phyloP scores from a whole-genome alignment of 2,888 invertebrate genomes.

The Ceraclea dissimilis region DNA sequence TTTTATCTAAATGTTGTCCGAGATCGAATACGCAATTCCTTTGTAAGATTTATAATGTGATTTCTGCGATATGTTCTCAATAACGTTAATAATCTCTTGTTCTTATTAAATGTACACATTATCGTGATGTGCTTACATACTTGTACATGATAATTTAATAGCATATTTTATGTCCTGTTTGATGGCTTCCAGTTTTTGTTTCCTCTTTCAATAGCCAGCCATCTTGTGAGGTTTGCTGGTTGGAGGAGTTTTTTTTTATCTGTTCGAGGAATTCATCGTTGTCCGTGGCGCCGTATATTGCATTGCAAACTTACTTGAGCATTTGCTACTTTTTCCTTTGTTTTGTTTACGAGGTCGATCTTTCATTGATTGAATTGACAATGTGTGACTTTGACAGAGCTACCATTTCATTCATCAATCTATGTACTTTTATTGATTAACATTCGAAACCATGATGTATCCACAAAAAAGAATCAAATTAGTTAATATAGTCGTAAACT shows the following conservation, averaged over 20 bases:
- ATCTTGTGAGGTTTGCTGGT: constrained; percentile 6
- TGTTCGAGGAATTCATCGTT: not conserved
- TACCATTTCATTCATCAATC: constrained; percentile 21
- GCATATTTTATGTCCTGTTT: constrained; percentile 13
- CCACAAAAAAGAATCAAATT: too few species aligned
- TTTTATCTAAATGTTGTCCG: too few species aligned
- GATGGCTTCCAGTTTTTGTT: constrained; percentile 22
- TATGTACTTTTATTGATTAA: too few species aligned
- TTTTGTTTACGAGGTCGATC: constrained; percentile 7
- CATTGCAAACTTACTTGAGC: not conserved
- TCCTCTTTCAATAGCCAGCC: constrained; percentile 10
- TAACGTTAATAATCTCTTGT: too few species aligned
- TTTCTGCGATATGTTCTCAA: too few species aligned
- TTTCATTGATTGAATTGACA: constrained; percentile 21
- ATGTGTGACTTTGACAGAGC: constrained; percentile 14
- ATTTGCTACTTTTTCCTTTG: constrained; percentile 9
- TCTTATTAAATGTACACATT: too few species aligned
- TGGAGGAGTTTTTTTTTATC: constrained; percentile 6
- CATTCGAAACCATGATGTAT: too few species aligned
- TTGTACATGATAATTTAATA: constrained; percentile 19
- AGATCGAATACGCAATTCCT: too few species aligned
- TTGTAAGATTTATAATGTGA: too few species aligned
- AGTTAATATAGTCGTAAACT: too few species aligned
- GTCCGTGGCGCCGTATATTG: not conserved
- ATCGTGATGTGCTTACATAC: not conserved